Base-by-base conservation (phyloP, 2,888 invertebrate species). In the Macrophya annulata region DNA sequence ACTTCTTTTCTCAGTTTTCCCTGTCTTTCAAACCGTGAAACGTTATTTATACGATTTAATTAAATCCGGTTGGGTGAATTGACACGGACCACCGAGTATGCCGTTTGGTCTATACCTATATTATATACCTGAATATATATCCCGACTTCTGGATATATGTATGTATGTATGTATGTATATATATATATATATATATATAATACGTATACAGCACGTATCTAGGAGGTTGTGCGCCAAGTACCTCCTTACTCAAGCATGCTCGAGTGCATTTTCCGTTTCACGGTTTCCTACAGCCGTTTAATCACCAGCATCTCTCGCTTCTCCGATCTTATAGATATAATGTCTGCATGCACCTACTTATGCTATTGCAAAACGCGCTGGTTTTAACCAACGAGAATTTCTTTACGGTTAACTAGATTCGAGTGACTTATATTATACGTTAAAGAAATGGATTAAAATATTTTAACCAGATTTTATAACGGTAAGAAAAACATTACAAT, bases 221-320 rank as follows among this genome's bases (percentile, higher is more conserved):
- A 62, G 81, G 62, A 77, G 81, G 81, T 62, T 40, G 62, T 25
- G 62, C 81, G 81, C 62, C 62, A 81, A 81, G 81, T 81, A 81
- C 81, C 81, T 62, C 81, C 74, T 84, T 84, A 84, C 62, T 84
- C 84, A 74, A 62, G 74, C 84, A 76, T 76, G 84, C 74, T 84
- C 76, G 74, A 84, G 76, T 84, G 84, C 84, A 84, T 62, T 84
- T 48, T 72, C 74, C 74, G 62, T 84, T 84, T 84, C 84, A 76
- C 72, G 72, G 74, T 81, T 81, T 81, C 81, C 62, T 81, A 81
- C 81, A 81, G 81, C 81, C 81, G 81, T 81, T 81, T 81, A 81
- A 81, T 81, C 81, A 81, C 81, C 62, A 43, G 81, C 81, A 62
- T 81, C 62, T 81, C 81, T 81, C 81, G 81, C 81, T 81, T 21